Conservation (phyloP, 1,140 invertebrate species). For the Drosophila ogumai region DNA sequence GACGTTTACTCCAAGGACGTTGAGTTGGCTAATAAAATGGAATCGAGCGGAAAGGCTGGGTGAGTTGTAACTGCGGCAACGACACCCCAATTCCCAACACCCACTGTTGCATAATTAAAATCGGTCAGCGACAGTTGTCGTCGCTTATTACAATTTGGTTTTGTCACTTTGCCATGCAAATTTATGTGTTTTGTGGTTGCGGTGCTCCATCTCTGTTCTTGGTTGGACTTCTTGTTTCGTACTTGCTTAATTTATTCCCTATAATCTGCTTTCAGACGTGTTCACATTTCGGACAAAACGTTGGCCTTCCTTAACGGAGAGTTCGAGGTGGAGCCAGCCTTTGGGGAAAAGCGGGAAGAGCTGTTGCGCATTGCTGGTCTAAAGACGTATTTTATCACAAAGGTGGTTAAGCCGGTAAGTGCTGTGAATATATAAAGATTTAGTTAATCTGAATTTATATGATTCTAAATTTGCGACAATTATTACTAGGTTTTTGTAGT, state of each 20-base stretch:
- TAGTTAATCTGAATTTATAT: not conserved
- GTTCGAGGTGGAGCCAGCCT: constrained; percentile 97
- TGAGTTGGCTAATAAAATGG: constrained; percentile 99
- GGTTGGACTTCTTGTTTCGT: not conserved
- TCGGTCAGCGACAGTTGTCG: constrained; percentile 4
- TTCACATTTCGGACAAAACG: constrained; percentile 98
- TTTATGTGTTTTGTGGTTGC: constrained; percentile 49
- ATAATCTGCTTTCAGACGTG: constrained; percentile 88
- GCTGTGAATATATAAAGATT: too few species aligned
- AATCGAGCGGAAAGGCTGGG: constrained; percentile 98
- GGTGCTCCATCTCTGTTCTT: not conserved
- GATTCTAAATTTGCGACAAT: too few species aligned
- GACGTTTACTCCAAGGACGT: constrained; percentile 99
- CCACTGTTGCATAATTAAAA: constrained; percentile 58
- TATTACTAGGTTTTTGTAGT: not conserved
- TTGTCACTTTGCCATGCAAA: constrained; percentile 66
- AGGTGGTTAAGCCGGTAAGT: constrained; percentile 93
- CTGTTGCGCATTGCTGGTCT: constrained; percentile 93
- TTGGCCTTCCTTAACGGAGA: constrained; percentile 95
- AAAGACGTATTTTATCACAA: constrained; percentile 96
- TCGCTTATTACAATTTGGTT: constrained; percentile 53
- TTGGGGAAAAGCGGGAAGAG: constrained; percentile 95
- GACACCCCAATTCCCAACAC: constrained; percentile 2
- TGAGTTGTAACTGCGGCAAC: constrained; percentile 85
- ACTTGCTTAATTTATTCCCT: constrained; percentile 5